Conservation (phyloP, 2,797 vertebrate species). For the Hemibagrus guttatus region DNA sequence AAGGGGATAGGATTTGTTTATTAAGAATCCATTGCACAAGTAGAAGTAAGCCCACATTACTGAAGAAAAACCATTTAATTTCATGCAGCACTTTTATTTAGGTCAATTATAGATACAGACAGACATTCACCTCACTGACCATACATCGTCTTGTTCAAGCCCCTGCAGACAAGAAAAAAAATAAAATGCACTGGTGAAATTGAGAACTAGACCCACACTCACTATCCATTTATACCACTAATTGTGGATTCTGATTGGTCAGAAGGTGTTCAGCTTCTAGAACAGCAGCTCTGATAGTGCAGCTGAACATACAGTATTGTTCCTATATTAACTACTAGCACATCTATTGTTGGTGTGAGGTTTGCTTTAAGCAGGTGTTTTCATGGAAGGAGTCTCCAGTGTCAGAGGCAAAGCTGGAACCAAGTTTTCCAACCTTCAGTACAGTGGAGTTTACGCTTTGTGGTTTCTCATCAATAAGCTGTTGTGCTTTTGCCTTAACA, state of each 20-base stretch:
- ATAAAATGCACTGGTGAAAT: background rate
- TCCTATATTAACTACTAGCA: background rate
- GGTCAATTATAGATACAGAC: background rate
- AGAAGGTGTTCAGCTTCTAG: background rate
- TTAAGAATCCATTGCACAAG: background rate
- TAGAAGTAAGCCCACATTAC: background rate
- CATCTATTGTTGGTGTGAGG: background rate
- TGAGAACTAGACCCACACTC: background rate
- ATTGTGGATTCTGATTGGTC: background rate
- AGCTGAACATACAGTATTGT: background rate
- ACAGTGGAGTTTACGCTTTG: no score
- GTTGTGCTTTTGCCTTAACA: no score
- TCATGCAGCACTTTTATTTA: background rate
- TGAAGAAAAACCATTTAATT: background rate
- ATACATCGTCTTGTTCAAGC: background rate
- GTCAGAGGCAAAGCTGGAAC: no score
- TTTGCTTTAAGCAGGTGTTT: background rate
- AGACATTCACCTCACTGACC: background rate
- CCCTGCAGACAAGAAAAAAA: background rate
- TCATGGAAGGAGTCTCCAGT: no score
- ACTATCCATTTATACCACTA: background rate
- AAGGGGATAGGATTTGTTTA: no score
- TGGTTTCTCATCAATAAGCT: no score
- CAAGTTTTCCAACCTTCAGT: no score
- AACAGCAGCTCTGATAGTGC: background rate